Conservation (phyloP, 92 coral and sea anemone species). For the Zoanthus sociatus region DNA sequence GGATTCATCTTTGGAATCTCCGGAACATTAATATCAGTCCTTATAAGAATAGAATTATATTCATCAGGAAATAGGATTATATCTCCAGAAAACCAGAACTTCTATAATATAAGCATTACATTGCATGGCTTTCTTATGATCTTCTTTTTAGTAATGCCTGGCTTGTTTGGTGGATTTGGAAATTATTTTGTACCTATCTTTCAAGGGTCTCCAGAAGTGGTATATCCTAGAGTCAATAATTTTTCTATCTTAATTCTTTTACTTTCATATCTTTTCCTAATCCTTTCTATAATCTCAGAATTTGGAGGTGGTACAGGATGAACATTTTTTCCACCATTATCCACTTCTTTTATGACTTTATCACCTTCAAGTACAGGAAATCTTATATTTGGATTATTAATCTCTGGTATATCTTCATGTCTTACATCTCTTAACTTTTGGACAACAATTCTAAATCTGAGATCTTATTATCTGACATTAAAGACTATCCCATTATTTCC, state of each 20-base stretch:
- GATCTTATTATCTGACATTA: conserved; percentile 26
- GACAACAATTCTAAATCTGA: conserved; percentile 9
- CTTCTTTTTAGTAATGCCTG: conserved; percentile 28
- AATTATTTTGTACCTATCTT: conserved; percentile 14
- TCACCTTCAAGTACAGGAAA: conserved; percentile 66
- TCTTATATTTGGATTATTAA: conserved; percentile 48
- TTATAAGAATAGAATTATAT: conserved; percentile 61
- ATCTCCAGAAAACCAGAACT: conserved; percentile 50
- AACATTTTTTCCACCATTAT: conserved; percentile 53
- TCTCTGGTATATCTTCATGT: conserved; percentile 57
- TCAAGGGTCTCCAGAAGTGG: conserved; percentile 4
- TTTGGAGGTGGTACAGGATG: conserved; percentile 67
- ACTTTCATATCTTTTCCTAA: conserved; percentile 64
- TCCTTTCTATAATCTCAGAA: conserved; percentile 64
- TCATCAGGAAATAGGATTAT: conserved; percentile 59
- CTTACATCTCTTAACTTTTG: conserved; percentile 45
- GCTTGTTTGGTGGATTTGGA: conserved; percentile 11
- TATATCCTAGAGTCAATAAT: background rate
- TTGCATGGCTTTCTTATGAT: conserved; percentile 26
- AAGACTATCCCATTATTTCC: background rate
- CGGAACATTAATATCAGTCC: conserved; percentile 63
- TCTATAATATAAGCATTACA: conserved; percentile 20
- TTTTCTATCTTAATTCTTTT: conserved; percentile 55
- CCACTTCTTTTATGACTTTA: conserved; percentile 64
- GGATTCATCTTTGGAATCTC: conserved; percentile 64